These are phyloP conservation scores for Arbacia lixula DNA, from an alignment of 53 echinoderm and acorn worm genomes.

Conservation along the genomic window DNA sequence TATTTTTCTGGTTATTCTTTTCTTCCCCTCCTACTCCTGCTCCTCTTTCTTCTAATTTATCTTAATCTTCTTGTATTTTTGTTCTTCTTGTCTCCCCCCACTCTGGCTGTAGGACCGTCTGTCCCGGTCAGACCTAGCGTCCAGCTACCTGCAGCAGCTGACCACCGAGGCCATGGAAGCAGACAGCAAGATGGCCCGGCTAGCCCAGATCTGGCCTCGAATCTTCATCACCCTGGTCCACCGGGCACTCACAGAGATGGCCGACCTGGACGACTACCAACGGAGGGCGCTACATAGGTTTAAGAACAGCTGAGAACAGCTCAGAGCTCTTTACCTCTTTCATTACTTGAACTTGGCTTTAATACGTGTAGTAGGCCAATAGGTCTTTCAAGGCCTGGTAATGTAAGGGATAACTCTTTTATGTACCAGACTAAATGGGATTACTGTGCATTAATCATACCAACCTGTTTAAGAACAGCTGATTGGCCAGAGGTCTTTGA, in stretches of 20 bases:
- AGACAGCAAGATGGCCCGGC: constrained; percentile 71
- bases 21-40: background rate
- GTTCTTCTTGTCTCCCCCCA: background rate
- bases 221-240: constrained; percentile 82
- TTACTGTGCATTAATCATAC: too few species aligned
- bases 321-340: too few species aligned
- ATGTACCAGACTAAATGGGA: too few species aligned
- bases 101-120: constrained; percentile 64
- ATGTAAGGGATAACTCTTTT: too few species aligned
- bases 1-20: background rate
- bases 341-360: too few species aligned
- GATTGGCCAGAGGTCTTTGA: too few species aligned
- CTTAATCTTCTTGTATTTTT: background rate
- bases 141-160: constrained; percentile 72
- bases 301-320: constrained; percentile 65
- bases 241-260: constrained; percentile 79
- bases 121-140: constrained; percentile 64
- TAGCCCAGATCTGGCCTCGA: constrained; percentile 87
- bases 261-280: constrained; percentile 70
- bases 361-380: too few species aligned
- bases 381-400: too few species aligned
- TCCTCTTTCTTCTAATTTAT: background rate
- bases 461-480: too few species aligned
- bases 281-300: constrained; percentile 56
- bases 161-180: constrained; percentile 79